Evolutionary conservation across 2,113 vertebrate genomes (phyloP).

Genomic region (Scalopus aquaticus): DNA sequence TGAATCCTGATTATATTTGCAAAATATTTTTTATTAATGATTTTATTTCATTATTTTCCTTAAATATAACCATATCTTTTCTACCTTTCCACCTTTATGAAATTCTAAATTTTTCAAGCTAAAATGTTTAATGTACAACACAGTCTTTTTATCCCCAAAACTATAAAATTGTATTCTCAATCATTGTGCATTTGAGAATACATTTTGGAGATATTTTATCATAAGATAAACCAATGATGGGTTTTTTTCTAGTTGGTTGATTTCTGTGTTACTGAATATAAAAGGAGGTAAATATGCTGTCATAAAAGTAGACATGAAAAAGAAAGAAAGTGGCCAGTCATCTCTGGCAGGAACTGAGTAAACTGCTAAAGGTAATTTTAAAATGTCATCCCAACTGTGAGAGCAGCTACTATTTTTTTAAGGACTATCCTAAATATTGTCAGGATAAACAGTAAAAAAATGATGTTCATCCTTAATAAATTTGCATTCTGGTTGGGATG

Average conservation of each 20-base stretch:
- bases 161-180: background rate
- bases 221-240: background rate
- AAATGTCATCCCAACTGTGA: background rate
- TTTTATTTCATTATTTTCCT: background rate
- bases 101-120: background rate
- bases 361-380: background rate
- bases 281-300: background rate
- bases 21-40: conserved; percentile 8
- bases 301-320: background rate
- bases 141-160: background rate
- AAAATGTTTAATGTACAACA: background rate
- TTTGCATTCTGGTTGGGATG: background rate
- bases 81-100: background rate
- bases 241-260: background rate
- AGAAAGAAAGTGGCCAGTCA: background rate
- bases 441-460: background rate
- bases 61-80: background rate
- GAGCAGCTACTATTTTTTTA: background rate
- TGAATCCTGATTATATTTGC: background rate
- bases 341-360: background rate
- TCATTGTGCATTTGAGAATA: background rate
- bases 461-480: background rate
- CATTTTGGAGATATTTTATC: background rate
- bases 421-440: background rate
- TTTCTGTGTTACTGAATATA: background rate